These are phyloP conservation scores for Sesia apiformis DNA, from an alignment of 2,888 invertebrate genomes.

Conservation along the genomic window DNA sequence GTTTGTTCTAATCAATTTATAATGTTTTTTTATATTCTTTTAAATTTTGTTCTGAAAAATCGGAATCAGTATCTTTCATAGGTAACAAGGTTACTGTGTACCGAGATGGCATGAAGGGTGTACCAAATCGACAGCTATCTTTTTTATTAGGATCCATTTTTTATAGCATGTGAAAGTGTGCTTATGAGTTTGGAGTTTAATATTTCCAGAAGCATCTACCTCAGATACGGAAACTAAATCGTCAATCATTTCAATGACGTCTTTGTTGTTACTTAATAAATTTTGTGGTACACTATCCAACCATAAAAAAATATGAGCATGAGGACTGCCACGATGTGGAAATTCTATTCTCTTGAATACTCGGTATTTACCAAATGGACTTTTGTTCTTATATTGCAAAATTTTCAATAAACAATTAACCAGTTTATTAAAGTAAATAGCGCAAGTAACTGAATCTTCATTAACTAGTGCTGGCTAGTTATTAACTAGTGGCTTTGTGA, in stretches of 20 bases:
- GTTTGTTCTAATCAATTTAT: conserved; percentile 15
- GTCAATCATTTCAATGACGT: conserved; percentile 18
- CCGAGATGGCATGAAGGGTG: conserved; percentile 24
- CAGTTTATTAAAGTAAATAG: conserved; percentile 32
- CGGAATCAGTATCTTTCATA: conserved; percentile 19
- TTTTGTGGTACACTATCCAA: conserved; percentile 27
- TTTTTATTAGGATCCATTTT: conserved; percentile 16
- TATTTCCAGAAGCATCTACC: conserved; percentile 23
- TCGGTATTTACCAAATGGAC: conserved; percentile 29
- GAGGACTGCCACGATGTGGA: conserved; percentile 32
- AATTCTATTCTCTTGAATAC: conserved; percentile 34
- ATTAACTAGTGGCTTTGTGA: conserved; percentile 18
- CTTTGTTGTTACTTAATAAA: conserved; percentile 11
- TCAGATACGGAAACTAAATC: conserved; percentile 21
- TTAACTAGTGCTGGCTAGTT: conserved; percentile 21
- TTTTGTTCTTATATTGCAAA: conserved; percentile 18
- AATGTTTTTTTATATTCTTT: conserved; percentile 16
- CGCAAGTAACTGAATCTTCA: conserved; percentile 28
- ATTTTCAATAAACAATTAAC: conserved; percentile 21
- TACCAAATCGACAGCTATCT: conserved; percentile 24
- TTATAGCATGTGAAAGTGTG: conserved; percentile 27
- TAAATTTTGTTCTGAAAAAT: no score
- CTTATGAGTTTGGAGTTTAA: conserved; percentile 21
- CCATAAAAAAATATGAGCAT: conserved; percentile 32
- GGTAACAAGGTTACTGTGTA: conserved; percentile 19